Base-by-base conservation (phyloP, 2,888 invertebrate genomes). In the Lithosia quadra region DNA sequence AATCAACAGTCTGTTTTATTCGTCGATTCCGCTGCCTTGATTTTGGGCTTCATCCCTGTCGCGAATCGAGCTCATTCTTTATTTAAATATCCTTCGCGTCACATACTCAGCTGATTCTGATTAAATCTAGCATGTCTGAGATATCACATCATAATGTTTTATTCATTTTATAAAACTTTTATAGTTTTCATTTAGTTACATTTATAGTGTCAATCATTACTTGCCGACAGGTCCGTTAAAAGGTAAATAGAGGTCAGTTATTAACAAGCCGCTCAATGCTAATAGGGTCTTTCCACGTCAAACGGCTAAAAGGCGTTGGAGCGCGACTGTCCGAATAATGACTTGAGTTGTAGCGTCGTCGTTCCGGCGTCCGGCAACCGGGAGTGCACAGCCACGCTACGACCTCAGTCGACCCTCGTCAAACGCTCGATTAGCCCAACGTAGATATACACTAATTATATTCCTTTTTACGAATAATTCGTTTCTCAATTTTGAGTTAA, bases 321-420 rank as follows among this genome's bases (percentile, higher is more conserved):
- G 91, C 93, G 92, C 88, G 91, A 90, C 93, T 92, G 92, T 91
- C 92, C 91, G 92, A 91, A 93, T 94, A 93, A 94, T 92, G 91
- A 92, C 83, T 88, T 88, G 87, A 91, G 90, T 88, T 86, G 88
- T 91, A 90, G 88, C 87, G 86, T 86, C 87, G 86, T 86, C 87
- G 87, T 86, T 85, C 84, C 84, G 65, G 68, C 72, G 76, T 72
- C 72, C 83, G 81, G 85, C 83, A 83, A 82, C 83, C 83, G 81
- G 79, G 72, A 82, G 82, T 81, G 84, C 88, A 81, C 59, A 65
- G 65, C 63, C 65, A 65, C 85, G 87, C 85, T 82, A 88, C 86
- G 91, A 91, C 91, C 92, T 86, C 88, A 77, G 75, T 84, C 88
- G 92, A 95, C 94, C 94, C 94, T 92, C 91, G 91, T 94, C 94